Base-by-base conservation (phyloP, 53 echinoderm and acorn worm genomes). In the Holothuria scabra region DNA sequence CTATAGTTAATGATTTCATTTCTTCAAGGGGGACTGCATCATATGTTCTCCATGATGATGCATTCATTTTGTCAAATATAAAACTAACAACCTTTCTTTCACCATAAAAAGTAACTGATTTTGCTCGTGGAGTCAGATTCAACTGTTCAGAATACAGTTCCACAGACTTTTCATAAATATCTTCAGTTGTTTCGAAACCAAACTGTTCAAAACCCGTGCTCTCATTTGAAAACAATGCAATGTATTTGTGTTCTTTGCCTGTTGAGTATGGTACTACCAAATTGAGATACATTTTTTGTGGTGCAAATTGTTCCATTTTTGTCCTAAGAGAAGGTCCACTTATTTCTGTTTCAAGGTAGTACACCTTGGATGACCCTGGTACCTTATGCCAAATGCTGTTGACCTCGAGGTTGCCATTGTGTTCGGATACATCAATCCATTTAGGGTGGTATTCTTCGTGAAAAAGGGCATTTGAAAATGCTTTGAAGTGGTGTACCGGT, bases 371-470 rank as follows among this genome's bases (percentile, higher is more conserved):
- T 55, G 21, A 30, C 23, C 38, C 38, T 3, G 4, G 12, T 56
- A 11, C 31, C 28, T 59, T 46, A n/a, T 57, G 57, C 33, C 86
- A 88, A 18, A 93, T 83, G 23, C 86, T 79, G 28, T 87, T 85
- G 29, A 99, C 72, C 74, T 78, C 87, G 19, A 93, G 90, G 67
- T 93, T 91, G 10, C 65, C 80, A 23, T 87, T 48, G 41, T 66
- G 58, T 0, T 64, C 25, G 81, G 89, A 94, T 4, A 90, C 83
- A 65, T 80, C 89, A 21, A 99, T 99, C 94, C 94, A 99, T 23
- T 65, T 68, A 4, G 99, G 94, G 65, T 81, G 56, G 71, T 83
- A 93, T 23, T 48, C 46, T 6, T 61, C 80, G 25, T 80, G 70
- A 14, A 85, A 61, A 12, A 90, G 67, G 16, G 91, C 94, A 74